Percentiles rank a stretch among this genome's conserved stretches.
phyloP scores from a whole-genome alignment of 2,888 invertebrate genomes.

The Eledone cirrhosa region DNA sequence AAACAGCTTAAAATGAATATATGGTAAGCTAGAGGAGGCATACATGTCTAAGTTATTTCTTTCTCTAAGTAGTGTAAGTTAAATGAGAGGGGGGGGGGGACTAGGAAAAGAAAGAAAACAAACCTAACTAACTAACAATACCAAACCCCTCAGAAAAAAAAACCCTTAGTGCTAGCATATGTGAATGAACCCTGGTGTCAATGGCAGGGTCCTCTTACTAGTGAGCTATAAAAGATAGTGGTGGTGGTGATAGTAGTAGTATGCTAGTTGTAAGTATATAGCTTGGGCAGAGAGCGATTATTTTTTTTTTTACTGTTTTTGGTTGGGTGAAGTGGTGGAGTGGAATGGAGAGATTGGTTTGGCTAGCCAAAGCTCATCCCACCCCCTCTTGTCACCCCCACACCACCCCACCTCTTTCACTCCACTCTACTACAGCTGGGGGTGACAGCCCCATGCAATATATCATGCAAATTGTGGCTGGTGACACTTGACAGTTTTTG shows the following conservation, averaged over 20 bases:
- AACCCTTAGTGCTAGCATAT: too few relatives aligned
- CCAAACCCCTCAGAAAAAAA: too few relatives aligned
- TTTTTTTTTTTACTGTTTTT: slow-evolving; percentile 1
- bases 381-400: not conserved
- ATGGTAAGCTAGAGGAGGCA: too few relatives aligned
- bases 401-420: slow-evolving; percentile 24
- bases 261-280: not conserved
- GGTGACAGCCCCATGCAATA: slow-evolving; percentile 53
- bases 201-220: too few relatives aligned
- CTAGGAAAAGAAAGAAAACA: too few relatives aligned
- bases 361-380: slow-evolving; percentile 25
- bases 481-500: slow-evolving; percentile 62
- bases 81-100: too few relatives aligned
- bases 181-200: too few relatives aligned
- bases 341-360: slow-evolving; percentile 35
- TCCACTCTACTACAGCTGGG: slow-evolving; percentile 45
- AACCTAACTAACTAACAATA: too few relatives aligned
- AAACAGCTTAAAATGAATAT: too few relatives aligned
- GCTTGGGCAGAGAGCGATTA: not conserved
- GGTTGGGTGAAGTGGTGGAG: too few relatives aligned
- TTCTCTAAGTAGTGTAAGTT: too few relatives aligned
- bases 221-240: not conserved
- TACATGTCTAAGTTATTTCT: too few relatives aligned
- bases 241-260: not conserved
- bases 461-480: slow-evolving; percentile 60